phyloP scores from a whole-genome alignment of 2,797 vertebrate genomes.

The Diplodus puntazzo region DNA sequence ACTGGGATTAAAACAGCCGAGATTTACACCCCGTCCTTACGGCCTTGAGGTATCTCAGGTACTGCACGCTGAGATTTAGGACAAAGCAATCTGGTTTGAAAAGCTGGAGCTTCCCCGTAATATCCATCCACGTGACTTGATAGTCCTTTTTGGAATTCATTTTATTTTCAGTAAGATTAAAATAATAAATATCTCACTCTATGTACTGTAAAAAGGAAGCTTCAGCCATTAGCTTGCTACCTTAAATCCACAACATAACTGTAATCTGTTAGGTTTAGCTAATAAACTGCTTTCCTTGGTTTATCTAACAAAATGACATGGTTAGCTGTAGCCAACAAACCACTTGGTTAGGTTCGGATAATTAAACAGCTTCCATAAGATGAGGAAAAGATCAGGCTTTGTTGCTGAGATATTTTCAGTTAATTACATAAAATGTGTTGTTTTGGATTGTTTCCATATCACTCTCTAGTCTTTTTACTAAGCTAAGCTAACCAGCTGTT shows the following conservation, averaged over 20 bases:
- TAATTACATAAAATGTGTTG: too few species aligned
- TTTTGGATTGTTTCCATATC: too few species aligned
- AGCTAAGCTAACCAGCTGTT: too few species aligned
- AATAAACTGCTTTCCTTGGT: too few species aligned
- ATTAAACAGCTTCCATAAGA: too few species aligned
- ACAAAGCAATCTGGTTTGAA: not conserved
- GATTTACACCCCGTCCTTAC: not conserved
- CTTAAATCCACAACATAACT: not conserved
- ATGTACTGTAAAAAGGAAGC: not conserved
- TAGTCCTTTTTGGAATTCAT: not conserved
- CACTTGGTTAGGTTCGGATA: too few species aligned
- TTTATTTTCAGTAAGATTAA: not conserved
- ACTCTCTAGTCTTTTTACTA: too few species aligned
- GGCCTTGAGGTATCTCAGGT: not conserved
- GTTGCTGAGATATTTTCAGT: too few species aligned
- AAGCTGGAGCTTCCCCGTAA: not conserved
- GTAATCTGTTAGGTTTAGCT: too few species aligned
- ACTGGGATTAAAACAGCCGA: slow-evolving; percentile 4
- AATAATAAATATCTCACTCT: not conserved
- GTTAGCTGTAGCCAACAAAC: too few species aligned
- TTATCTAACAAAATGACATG: too few species aligned
- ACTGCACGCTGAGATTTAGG: not conserved
- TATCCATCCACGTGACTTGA: not conserved
- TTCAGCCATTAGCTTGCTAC: not conserved
- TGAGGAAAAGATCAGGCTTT: too few species aligned